These are phyloP conservation scores for Pararge aegeria DNA, from an alignment of 1,140 invertebrate genomes.

Conservation along the genomic window DNA sequence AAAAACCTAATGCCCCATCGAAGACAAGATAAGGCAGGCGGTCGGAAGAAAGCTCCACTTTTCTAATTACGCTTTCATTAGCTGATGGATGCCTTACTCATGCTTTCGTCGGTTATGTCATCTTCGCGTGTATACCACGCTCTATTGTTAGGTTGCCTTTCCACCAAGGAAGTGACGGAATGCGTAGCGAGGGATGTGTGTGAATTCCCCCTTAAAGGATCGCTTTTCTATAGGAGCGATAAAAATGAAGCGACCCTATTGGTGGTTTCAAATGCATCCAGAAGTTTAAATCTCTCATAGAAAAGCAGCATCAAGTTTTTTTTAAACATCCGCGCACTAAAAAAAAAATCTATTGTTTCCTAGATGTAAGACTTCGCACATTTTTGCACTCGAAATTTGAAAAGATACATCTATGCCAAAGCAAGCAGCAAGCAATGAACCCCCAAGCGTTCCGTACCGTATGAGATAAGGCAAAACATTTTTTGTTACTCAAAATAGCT, in stretches of 20 bases:
- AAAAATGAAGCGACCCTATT: too few species aligned
- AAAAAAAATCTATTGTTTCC: constrained; percentile 5
- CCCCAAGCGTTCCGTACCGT: constrained; percentile 16
- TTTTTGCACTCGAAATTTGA: constrained; percentile 21
- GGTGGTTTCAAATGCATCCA: too few species aligned
- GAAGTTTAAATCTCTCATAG: too few species aligned
- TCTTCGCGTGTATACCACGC: constrained; percentile 14
- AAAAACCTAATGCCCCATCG: constrained; percentile 68
- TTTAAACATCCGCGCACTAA: background rate
- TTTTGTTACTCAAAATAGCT: constrained; percentile 31
- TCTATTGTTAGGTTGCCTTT: background rate
- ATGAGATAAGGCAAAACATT: constrained; percentile 14
- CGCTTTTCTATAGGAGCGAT: too few species aligned
- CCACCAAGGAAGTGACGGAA: too few species aligned
- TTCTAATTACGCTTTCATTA: constrained; percentile 77
- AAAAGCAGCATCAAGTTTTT: background rate
- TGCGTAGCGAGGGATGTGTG: too few species aligned
- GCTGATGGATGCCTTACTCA: constrained; percentile 65
- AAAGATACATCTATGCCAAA: constrained; percentile 25
- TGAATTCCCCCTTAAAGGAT: too few species aligned
- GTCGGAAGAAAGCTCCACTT: constrained; percentile 73
- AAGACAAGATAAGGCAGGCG: constrained; percentile 74
- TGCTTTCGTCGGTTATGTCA: constrained; percentile 31
- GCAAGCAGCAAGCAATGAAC: constrained; percentile 23
- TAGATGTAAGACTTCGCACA: constrained; percentile 15